Base-by-base conservation (phyloP, 2,888 invertebrate species). In the Rapana venosa region DNA sequence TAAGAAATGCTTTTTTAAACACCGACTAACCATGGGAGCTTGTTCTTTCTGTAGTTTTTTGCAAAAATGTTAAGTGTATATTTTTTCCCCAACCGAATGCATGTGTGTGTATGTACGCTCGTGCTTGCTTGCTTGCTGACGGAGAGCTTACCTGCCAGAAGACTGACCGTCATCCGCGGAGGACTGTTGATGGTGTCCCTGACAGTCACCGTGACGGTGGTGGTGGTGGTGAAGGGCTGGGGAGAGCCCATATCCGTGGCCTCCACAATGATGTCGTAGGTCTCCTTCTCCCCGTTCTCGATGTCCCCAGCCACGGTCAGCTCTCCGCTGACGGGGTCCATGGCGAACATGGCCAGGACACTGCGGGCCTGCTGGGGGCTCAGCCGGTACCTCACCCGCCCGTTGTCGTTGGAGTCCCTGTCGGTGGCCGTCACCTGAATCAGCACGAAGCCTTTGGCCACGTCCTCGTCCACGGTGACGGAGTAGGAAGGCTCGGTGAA, bases 181-280 rank as follows among this genome's bases (percentile, higher is more conserved):
- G 99, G 98, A 96, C 99, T 98, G 96, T 99, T 99, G 96, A 99
- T 99, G 96, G 98, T 98, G 92, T 96, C 96, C 94, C 98, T 98
- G 15, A 99, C 97, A 56, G 92, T 91, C 35, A 95, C 92, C 77
- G 92, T 92, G 8, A 94, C 94, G 85, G 93, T 92, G 5, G 94
- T 93, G 66, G 93, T 93, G 2, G 93, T 92, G 36, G 93, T 94
- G 84, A 93, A 92, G 0, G 94, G 93, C 13, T 83, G 81, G 70
- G 93, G 94, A 1, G 91, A 87, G 0, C 93, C 95, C 35, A 91
- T 88, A 88, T 95, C 95, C 70, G 92, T 93, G 17, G 94, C 95
- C 77, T 94, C 94, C 15, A 94, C 94, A 56, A 93, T 92, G 26
- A 95, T 91, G 66, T 92, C 92, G 90, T 94, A 94, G 66, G 90